Evolutionary conservation across 2,113 vertebrate species (phyloP).

Genomic region (Nannobrachium achirus): DNA sequence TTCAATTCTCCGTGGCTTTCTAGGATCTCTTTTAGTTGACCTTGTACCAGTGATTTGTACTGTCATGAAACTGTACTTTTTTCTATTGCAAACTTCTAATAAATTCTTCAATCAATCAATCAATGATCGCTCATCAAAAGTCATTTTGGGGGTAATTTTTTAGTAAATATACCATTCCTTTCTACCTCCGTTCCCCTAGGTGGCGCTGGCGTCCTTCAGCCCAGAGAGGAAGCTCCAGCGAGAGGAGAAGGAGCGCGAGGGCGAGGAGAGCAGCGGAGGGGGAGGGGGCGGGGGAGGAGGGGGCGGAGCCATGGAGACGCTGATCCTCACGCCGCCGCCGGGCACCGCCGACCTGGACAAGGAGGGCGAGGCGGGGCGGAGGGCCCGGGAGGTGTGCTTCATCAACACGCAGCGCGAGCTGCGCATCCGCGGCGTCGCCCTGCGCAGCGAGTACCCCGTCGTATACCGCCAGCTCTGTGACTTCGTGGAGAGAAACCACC

Average conservation of each 20-base stretch:
- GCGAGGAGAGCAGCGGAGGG: too few species aligned
- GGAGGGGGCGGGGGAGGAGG: conserved; percentile 26
- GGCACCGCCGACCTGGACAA: conserved; percentile 93
- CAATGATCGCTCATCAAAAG: too few species aligned
- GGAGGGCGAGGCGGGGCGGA: conserved; percentile 92
- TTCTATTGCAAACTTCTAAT: too few species aligned
- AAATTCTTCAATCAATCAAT: too few species aligned
- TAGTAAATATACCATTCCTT: too few species aligned
- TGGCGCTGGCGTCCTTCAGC: conserved; percentile 93
- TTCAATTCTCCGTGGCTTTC: too few species aligned
- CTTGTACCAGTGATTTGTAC: too few species aligned
- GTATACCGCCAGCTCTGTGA: conserved; percentile 97
- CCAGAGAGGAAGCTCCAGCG: conserved; percentile 87
- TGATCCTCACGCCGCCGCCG: conserved; percentile 94
- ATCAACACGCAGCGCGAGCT: conserved; percentile 98
- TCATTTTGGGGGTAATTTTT: too few species aligned
- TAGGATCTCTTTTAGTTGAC: too few species aligned
- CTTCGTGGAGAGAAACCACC: conserved; percentile 93
- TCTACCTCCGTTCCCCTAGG: too few species aligned
- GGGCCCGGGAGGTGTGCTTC: conserved; percentile 94
- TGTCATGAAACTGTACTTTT: too few species aligned
- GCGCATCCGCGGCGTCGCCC: conserved; percentile 92
- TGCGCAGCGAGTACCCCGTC: conserved; percentile 93
- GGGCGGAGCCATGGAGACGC: conserved; percentile 90
- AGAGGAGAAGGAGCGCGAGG: conserved; percentile 85